Evolutionary conservation across 1,140 invertebrate genomes (phyloP).

Genomic region (Tetraneura akinire): DNA sequence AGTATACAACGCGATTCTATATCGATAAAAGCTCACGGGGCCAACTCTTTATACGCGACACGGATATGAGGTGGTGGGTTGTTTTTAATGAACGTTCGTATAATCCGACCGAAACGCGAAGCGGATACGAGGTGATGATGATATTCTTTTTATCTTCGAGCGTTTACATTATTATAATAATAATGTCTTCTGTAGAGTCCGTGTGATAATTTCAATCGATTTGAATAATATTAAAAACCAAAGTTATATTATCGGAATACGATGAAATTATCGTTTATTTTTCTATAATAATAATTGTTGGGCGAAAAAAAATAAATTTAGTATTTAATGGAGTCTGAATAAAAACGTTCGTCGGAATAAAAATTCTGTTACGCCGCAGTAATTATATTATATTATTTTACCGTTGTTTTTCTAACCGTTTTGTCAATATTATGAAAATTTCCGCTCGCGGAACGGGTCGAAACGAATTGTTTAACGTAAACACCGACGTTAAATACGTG

Average conservation of each 20-base stretch:
- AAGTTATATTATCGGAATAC: too few species aligned
- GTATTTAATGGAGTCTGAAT: too few species aligned
- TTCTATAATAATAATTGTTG: too few species aligned
- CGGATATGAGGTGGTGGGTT: too few species aligned
- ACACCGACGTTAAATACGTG: not conserved
- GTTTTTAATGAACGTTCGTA: not conserved
- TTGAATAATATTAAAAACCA: too few species aligned
- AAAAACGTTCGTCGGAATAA: not conserved
- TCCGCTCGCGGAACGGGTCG: not conserved
- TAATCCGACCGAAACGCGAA: not conserved
- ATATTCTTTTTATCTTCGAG: too few species aligned
- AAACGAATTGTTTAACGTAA: not conserved
- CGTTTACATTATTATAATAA: too few species aligned
- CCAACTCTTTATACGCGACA: constrained; percentile 12
- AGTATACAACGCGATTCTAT: constrained; percentile 23
- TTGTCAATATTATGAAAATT: constrained; percentile 35
- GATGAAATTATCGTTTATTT: too few species aligned
- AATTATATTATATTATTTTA: constrained; percentile 5
- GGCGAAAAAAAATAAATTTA: too few species aligned
- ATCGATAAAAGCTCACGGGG: constrained; percentile 5
- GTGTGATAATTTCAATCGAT: too few species aligned
- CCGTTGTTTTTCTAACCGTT: not conserved
- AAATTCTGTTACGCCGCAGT: not conserved
- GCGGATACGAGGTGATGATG: too few species aligned
- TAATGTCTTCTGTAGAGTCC: too few species aligned